These are phyloP conservation scores for Sylvilagus bachmani DNA, from an alignment of 2,113 vertebrate species.

Conservation along the genomic window DNA sequence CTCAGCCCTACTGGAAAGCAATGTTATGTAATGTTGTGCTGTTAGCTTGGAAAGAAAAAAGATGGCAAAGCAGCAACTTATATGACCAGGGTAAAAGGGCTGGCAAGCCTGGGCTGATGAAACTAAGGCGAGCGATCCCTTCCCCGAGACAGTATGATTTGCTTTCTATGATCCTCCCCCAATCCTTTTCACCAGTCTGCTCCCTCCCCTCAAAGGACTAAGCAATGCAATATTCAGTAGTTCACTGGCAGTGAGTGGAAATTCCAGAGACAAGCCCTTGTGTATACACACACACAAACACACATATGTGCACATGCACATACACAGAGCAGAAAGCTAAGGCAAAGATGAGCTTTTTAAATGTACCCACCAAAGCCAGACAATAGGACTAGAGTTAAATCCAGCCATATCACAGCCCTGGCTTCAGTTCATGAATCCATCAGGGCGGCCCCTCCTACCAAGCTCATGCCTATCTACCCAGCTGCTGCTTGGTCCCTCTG, in stretches of 20 bases:
- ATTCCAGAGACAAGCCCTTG: background rate
- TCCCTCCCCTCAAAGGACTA: background rate
- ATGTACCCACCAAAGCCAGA: background rate
- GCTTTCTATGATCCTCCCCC: background rate
- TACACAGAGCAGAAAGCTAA: background rate
- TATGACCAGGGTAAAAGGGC: background rate
- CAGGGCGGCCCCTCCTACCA: background rate
- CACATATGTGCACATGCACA: background rate
- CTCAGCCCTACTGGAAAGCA: background rate
- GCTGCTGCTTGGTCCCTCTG: too few relatives aligned
- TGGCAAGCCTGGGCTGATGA: background rate
- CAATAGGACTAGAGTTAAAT: background rate
- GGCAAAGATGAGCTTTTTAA: background rate
- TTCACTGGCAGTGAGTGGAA: background rate
- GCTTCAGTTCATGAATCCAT: background rate
- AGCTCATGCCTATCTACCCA: rapidly evolving
- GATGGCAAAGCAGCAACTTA: background rate
- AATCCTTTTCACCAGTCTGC: background rate
- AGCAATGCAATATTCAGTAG: background rate
- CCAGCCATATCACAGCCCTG: background rate
- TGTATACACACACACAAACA: background rate
- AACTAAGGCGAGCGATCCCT: background rate
- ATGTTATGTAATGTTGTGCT: background rate
- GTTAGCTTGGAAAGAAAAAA: background rate
- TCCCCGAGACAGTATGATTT: background rate